A percentile compares a stretch with the other conserved stretches of the same genome.
Evolutionary conservation across 2,797 vertebrate genomes (phyloP).

Genomic region (Phoxinus dragarum): DNA sequence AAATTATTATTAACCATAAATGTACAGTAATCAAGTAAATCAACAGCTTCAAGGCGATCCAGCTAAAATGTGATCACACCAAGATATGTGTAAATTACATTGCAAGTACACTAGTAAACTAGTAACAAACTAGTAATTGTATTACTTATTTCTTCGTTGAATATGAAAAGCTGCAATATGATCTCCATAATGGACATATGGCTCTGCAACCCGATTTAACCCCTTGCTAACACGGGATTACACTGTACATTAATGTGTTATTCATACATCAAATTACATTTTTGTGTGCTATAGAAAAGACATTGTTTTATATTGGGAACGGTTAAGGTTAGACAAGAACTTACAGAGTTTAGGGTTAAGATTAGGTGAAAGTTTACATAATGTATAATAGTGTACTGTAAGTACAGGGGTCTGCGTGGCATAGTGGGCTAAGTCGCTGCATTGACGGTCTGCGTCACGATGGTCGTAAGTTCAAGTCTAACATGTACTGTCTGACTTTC

Average conservation of each 20-base stretch:
- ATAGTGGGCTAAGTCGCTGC: no score
- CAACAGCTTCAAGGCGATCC: slow-evolving; percentile 4
- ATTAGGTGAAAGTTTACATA: neutral
- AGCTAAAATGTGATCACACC: slow-evolving; percentile 9
- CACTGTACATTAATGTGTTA: neutral
- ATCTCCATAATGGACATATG: slow-evolving; percentile 15
- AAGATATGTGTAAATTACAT: slow-evolving; percentile 14
- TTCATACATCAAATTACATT: no score
- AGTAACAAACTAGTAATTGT: neutral
- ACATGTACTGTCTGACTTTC: no score
- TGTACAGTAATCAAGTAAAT: slow-evolving; percentile 12
- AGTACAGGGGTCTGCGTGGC: no score
- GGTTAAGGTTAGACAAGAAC: no score
- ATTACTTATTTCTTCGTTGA: slow-evolving; percentile 1
- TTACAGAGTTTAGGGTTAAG: neutral
- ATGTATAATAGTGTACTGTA: no score
- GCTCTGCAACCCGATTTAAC: slow-evolving; percentile 3
- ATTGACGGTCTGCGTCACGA: no score
- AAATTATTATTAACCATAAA: slow-evolving; percentile 13
- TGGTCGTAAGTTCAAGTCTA: no score
- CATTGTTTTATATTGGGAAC: no score
- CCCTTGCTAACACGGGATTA: slow-evolving; percentile 9
- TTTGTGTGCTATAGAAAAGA: no score
- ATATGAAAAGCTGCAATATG: slow-evolving; percentile 13
- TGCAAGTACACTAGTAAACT: slow-evolving; percentile 11